phyloP scores from a whole-genome alignment of 2,797 vertebrate genomes.

The Sebastolobus alascanus region DNA sequence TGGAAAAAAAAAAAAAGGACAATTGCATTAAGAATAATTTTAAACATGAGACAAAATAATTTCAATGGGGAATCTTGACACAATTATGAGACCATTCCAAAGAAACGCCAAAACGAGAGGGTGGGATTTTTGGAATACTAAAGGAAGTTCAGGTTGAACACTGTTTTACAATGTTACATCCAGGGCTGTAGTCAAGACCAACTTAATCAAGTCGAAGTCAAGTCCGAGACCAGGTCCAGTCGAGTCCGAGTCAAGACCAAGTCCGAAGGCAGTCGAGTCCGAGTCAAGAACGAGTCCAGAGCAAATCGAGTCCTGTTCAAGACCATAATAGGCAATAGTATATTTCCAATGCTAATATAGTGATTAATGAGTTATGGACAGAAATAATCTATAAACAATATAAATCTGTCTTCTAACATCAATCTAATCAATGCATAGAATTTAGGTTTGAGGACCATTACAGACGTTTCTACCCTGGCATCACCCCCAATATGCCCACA shows the following conservation, averaged over 20 bases:
- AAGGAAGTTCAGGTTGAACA: background rate
- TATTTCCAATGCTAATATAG: too few species aligned
- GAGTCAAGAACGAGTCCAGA: too few species aligned
- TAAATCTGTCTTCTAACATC: too few species aligned
- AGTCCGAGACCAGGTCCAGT: background rate
- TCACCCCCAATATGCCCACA: too few species aligned
- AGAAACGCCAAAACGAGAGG: background rate
- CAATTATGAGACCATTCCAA: background rate
- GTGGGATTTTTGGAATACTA: background rate
- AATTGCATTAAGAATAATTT: background rate
- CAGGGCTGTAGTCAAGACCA: background rate
- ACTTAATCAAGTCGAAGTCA: background rate
- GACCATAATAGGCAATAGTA: too few species aligned
- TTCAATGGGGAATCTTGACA: background rate
- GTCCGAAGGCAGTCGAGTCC: too few species aligned
- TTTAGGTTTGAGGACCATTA: too few species aligned
- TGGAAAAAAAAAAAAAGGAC: conserved; percentile 29
- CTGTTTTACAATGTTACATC: background rate
- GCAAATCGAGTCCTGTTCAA: too few species aligned
- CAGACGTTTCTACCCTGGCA: too few species aligned
- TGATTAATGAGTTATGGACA: too few species aligned
- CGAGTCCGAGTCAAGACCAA: background rate
- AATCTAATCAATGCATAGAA: too few species aligned
- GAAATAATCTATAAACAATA: too few species aligned
- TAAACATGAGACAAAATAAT: background rate